Evolutionary conservation across 35 echinoderm and acorn worm genomes (phyloP).

Genomic region (Patiria miniata): DNA sequence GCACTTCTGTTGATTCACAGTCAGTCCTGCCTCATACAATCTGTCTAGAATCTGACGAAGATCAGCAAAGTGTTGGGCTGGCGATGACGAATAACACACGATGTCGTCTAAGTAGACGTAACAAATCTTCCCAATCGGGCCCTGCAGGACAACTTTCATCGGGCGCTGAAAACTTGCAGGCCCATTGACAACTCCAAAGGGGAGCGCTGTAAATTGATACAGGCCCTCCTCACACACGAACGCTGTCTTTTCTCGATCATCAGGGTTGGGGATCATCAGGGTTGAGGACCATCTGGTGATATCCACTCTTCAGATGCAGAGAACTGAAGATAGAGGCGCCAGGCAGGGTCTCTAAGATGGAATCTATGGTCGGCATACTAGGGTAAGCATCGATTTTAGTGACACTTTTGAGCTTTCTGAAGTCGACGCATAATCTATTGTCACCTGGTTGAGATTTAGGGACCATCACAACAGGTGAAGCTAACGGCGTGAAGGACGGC

Average conservation of each 20-base stretch:
- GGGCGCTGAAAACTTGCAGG: slow-evolving; percentile 43
- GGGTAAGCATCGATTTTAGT: slow-evolving; percentile 62
- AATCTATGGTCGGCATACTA: slow-evolving; percentile 51
- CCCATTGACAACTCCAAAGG: slow-evolving; percentile 57
- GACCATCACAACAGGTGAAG: too few species aligned
- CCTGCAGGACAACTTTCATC: slow-evolving; percentile 30
- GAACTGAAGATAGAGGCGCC: slow-evolving; percentile 48
- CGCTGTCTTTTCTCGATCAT: slow-evolving; percentile 39
- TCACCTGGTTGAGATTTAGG: not conserved
- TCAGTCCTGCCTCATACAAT: slow-evolving; percentile 23
- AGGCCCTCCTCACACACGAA: slow-evolving; percentile 46
- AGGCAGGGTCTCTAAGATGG: slow-evolving; percentile 23
- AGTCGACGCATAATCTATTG: slow-evolving; percentile 57
- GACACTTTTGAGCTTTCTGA: slow-evolving; percentile 29
- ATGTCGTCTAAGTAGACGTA: slow-evolving; percentile 65
- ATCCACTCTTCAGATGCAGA: slow-evolving; percentile 55
- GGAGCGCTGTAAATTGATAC: slow-evolving; percentile 64
- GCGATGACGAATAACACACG: slow-evolving; percentile 37
- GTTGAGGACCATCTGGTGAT: slow-evolving; percentile 49
- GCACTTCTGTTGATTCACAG: slow-evolving; percentile 39
- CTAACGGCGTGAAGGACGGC: too few species aligned
- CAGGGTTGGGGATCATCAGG: slow-evolving; percentile 31
- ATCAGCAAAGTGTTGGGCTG: slow-evolving; percentile 52
- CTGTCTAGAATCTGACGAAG: not conserved
- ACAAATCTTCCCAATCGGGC: not conserved